Conservation (phyloP, 2,797 vertebrate species). For the Distichodus sexfasciatus region DNA sequence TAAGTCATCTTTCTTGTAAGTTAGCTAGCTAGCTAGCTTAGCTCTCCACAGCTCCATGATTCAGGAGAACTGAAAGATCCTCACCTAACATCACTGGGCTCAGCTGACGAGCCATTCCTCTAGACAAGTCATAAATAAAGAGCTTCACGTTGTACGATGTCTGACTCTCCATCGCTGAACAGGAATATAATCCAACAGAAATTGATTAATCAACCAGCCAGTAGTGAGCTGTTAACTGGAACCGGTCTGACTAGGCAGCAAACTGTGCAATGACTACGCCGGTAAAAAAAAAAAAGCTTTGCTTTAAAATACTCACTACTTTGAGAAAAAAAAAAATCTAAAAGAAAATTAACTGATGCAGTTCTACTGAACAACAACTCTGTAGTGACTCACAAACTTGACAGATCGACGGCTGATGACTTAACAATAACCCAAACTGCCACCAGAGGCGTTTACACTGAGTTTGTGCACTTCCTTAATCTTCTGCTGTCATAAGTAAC, state of each 20-base stretch:
- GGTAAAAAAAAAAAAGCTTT: too few relatives aligned
- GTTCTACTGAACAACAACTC: too few relatives aligned
- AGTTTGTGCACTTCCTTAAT: too few relatives aligned
- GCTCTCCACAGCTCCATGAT: too few relatives aligned
- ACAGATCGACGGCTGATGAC: too few relatives aligned
- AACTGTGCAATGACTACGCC: neutral
- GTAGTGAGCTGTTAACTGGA: conserved; percentile 68
- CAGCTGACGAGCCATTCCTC: conserved; percentile 91
- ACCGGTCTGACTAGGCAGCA: neutral
- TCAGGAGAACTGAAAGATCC: conserved; percentile 45
- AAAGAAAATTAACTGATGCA: too few relatives aligned
- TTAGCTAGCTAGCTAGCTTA: neutral
- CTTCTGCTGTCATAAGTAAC: too few relatives aligned
- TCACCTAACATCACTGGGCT: conserved; percentile 96
- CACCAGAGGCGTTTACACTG: too few relatives aligned
- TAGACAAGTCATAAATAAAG: conserved; percentile 94
- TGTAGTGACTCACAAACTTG: too few relatives aligned
- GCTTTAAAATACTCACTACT: too few relatives aligned
- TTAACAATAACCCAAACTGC: too few relatives aligned
- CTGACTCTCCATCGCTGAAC: conserved; percentile 64
- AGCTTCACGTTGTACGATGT: conserved; percentile 80
- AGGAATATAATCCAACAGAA: neutral
- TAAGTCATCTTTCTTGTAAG: neutral
- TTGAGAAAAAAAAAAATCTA: too few relatives aligned
- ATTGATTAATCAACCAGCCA: neutral